Base-by-base conservation (phyloP, 1,140 invertebrate species). In the Drosophila insularis region DNA sequence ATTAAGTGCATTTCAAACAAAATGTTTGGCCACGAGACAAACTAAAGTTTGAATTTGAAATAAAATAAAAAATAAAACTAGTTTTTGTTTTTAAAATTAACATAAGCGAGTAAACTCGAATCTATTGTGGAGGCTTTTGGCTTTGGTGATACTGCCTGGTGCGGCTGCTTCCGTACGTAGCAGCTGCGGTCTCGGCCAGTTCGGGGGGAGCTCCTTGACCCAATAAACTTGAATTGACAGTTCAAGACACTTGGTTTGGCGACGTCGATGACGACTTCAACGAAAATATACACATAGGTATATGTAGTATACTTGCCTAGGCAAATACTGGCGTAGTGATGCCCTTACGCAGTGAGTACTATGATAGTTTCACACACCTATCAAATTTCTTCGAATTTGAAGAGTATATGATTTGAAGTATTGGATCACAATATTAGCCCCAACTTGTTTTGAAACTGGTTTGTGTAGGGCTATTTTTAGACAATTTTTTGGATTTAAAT, bases 211-310 rank as follows among this genome's bases (percentile, higher is more conserved):
- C 73, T 80, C 87, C 87, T 90, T 90, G 87, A 90, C 87, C 87
- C 81, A 90, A 90, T 90, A 90, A 90, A 90, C 87, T 90, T 90
- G 87, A 90, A 90, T 76, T 90, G 87, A 90, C 87, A 90, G 87
- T 90, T 84, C 80, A 82, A 90, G 87, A 89, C 78, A 81, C 85
- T 85, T 78, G 78, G 81, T 84, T 89, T 81, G 86, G 72, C 82
- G 82, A 61, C 66, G 62, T 63, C 80, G 63, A 72, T 56, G 54
- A 66, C 55, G 58, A 66, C 74, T 82, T 75, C 35, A 13, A 37
- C 10, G 10, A 37, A 10, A 13, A 37, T 4, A 13, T 37, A 37
- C 11, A 37, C 8, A 1, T 11, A 37, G 0, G 74, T 85, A 87
- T 85, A 46, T 19, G 2, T 21, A 78, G n/a, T 85, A 87, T 87